Percentiles rank a stretch among this genome's conserved stretches.
Conservation (phyloP, 2,797 vertebrate species). For the Parauchenoglanis punctatus region DNA sequence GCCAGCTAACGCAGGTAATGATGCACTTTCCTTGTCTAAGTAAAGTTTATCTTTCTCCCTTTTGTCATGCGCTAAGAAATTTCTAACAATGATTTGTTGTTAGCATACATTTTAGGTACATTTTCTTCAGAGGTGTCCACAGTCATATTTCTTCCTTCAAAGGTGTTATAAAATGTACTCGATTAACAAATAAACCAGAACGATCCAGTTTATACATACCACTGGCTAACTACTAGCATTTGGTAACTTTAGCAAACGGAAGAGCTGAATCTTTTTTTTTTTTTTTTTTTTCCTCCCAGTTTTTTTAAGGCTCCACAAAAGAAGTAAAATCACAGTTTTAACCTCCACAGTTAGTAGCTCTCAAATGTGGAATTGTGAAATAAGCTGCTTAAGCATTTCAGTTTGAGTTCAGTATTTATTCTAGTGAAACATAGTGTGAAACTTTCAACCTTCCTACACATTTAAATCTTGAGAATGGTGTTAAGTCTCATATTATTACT, state of each 20-base stretch:
- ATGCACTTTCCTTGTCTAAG: conserved; percentile 19
- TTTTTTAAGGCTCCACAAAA: background rate
- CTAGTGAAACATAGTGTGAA: background rate
- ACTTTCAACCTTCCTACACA: background rate
- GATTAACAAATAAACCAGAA: background rate
- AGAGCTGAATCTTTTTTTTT: background rate
- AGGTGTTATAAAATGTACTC: conserved; percentile 14
- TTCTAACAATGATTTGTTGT: background rate
- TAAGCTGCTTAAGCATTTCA: background rate
- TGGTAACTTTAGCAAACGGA: conserved; percentile 6
- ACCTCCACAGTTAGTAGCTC: background rate
- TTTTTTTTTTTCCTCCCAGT: no score
- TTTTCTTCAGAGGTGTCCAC: background rate
- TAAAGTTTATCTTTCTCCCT: background rate
- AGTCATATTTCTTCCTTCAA: background rate
- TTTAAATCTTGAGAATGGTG: background rate
- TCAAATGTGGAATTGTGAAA: background rate
- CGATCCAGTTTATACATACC: conserved; percentile 23
- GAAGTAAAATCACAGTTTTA: background rate
- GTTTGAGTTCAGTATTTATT: background rate
- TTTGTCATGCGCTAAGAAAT: background rate
- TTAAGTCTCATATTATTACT: conserved; percentile 42
- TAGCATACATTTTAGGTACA: background rate
- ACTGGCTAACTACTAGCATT: conserved; percentile 26
- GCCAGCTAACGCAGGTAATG: background rate